Percentiles rank a stretch among this genome's conserved stretches.
phyloP scores from a whole-genome alignment of 2,888 invertebrate genomes.

The Chloroclystis v-ata region DNA sequence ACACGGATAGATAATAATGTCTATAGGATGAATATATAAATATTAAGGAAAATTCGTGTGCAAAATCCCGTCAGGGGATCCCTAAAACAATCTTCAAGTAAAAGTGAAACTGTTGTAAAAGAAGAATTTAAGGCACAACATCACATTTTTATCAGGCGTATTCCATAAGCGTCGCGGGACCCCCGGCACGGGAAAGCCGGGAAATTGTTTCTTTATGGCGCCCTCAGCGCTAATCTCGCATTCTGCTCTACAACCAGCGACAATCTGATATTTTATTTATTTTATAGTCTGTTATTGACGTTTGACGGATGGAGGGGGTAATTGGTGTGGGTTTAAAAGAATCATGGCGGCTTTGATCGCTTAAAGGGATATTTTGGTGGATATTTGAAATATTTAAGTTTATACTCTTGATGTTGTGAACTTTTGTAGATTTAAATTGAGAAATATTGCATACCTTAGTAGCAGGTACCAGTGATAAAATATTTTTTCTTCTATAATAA shows the following conservation, averaged over 20 bases:
- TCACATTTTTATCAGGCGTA: conserved; percentile 69
- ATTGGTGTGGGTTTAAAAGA: conserved; percentile 45
- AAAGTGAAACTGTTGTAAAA: conserved; percentile 22
- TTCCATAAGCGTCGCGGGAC: conserved; percentile 55
- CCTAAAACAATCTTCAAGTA: conserved; percentile 2
- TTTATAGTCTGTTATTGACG: conserved; percentile 67
- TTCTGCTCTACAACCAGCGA: conserved; percentile 35
- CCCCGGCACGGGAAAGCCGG: conserved; percentile 56
- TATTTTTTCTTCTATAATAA: too few relatives aligned
- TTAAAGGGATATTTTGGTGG: conserved; percentile 9
- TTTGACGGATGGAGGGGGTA: conserved; percentile 58
- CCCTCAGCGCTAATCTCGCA: conserved; percentile 69
- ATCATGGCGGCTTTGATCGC: conserved; percentile 24
- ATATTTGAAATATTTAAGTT: background rate
- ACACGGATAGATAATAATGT: background rate
- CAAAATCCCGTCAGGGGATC: background rate
- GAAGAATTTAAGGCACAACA: conserved; percentile 35
- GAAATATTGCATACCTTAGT: too few relatives aligned
- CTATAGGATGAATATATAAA: conserved; percentile 2
- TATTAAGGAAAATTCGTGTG: background rate
- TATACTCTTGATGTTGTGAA: conserved; percentile 1
- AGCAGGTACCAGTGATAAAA: too few relatives aligned
- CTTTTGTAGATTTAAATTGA: too few relatives aligned
- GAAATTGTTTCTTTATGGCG: conserved; percentile 77
- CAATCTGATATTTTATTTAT: conserved; percentile 58